Conservation (phyloP, 1,140 invertebrate genomes). For the Amyelois transitella region DNA sequence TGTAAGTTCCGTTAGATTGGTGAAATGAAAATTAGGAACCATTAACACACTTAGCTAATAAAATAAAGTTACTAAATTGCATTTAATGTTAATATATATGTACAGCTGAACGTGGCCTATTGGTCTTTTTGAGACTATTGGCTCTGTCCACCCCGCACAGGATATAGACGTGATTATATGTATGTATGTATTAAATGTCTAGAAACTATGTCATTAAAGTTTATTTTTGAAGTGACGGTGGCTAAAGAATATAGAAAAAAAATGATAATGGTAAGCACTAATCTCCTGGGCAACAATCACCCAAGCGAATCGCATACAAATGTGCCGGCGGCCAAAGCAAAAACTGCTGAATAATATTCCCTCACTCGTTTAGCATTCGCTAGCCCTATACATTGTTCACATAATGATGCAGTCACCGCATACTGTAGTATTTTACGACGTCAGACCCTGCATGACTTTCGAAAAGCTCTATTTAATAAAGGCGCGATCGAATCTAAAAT, state of each 20-base stretch:
- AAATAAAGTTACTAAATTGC: too few relatives aligned
- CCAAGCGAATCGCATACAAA: conserved; percentile 64
- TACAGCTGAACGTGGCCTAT: too few relatives aligned
- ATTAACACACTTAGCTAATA: not conserved
- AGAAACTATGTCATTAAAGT: too few relatives aligned
- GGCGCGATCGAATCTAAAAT: not conserved
- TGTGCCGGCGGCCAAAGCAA: conserved; percentile 43
- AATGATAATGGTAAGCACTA: conserved; percentile 36
- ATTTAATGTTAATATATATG: too few relatives aligned
- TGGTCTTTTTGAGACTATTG: too few relatives aligned
- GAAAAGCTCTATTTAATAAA: conserved; percentile 5
- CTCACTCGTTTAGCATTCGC: conserved; percentile 33
- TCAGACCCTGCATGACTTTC: conserved; percentile 19
- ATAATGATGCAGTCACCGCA: conserved; percentile 47
- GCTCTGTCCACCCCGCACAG: too few relatives aligned
- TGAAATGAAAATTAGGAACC: not conserved
- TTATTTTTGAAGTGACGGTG: too few relatives aligned
- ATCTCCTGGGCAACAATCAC: conserved; percentile 49
- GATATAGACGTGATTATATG: too few relatives aligned
- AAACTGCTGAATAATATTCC: conserved; percentile 63
- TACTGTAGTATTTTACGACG: conserved; percentile 26
- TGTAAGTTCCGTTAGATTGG: not conserved
- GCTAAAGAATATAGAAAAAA: conserved; percentile 18
- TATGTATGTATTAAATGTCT: too few relatives aligned
- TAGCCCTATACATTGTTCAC: conserved; percentile 34